A percentile compares a stretch with the other conserved stretches of the same genome.
phyloP scores from a whole-genome alignment of 2,888 invertebrate genomes.

The Acanthacorydalis orientalis region DNA sequence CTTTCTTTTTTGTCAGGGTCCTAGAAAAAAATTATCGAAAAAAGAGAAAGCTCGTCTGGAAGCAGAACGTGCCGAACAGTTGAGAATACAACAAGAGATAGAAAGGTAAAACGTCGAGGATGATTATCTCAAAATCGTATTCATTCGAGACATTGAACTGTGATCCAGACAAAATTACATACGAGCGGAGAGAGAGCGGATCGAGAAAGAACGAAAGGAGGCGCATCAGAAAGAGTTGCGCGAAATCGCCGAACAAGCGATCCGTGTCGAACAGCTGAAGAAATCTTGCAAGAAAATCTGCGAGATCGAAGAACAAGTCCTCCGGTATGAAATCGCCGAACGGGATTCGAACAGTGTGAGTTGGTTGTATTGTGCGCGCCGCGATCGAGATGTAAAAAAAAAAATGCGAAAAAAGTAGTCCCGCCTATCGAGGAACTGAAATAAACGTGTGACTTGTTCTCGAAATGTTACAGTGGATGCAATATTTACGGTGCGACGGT shows the following conservation, averaged over 20 bases:
- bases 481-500: conserved; percentile 34
- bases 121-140: no score
- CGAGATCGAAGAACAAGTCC: conserved; percentile 6
- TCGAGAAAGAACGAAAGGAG: conserved; percentile 16
- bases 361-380: no score
- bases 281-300: conserved; percentile 6
- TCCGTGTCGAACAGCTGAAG: conserved; percentile 16
- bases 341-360: conserved; percentile 12
- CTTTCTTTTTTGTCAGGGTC: conserved; percentile 2
- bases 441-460: no score
- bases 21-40: conserved; percentile 28
- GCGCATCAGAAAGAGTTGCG: conserved; percentile 22
- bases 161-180: conserved; percentile 6
- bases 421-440: no score
- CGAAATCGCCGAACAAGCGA: conserved; percentile 17
- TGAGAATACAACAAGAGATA: conserved; percentile 26
- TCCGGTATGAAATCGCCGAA: conserved; percentile 9
- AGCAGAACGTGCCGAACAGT: conserved; percentile 25
- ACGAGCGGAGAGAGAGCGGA: conserved; percentile 15
- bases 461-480: conserved; percentile 27
- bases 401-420: no score
- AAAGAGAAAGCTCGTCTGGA: conserved; percentile 26
- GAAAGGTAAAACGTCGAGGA: conserved; percentile 12
- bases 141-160: neutral
- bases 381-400: no score